phyloP scores from a whole-genome alignment of 2,797 vertebrate genomes.

The Oophaga sylvatica region DNA sequence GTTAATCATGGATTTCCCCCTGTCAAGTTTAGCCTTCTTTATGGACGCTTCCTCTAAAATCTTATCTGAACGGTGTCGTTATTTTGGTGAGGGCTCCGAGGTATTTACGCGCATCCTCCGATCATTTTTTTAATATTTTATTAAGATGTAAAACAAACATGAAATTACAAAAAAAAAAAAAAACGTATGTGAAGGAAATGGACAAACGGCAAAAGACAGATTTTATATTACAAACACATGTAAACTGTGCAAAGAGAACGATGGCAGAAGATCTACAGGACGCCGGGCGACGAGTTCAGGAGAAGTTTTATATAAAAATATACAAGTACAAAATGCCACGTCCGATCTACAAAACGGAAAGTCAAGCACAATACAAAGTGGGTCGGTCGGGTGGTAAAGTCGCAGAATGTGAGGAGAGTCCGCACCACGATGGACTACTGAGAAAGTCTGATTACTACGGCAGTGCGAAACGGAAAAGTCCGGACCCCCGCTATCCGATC shows the following conservation, averaged over 20 bases:
- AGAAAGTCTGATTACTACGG: not conserved
- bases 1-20: too few species aligned
- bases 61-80: too few species aligned
- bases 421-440: not conserved
- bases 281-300: conserved; percentile 62
- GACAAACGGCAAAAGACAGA: conserved; percentile 10
- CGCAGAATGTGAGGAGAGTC: not conserved
- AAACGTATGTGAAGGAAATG: conserved; percentile 17
- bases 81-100: too few species aligned
- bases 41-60: too few species aligned
- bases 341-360: conserved; percentile 46
- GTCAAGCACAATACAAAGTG: conserved; percentile 38
- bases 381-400: not conserved
- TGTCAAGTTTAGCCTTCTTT: too few species aligned
- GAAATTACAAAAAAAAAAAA: conserved; percentile 43
- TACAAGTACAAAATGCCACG: conserved; percentile 76
- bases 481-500: too few species aligned
- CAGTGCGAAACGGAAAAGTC: not conserved
- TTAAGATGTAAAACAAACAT: conserved; percentile 41
- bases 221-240: conserved; percentile 33
- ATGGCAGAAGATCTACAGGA: conserved; percentile 68
- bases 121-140: conserved; percentile 16
- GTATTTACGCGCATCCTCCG: too few species aligned
- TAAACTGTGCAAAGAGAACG: conserved; percentile 68
- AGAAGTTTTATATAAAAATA: conserved; percentile 75